These are phyloP conservation scores for Haliclona indistincta DNA, from an alignment of 37 sponge, comb jelly and placozoan genomes.

Conservation along the genomic window DNA sequence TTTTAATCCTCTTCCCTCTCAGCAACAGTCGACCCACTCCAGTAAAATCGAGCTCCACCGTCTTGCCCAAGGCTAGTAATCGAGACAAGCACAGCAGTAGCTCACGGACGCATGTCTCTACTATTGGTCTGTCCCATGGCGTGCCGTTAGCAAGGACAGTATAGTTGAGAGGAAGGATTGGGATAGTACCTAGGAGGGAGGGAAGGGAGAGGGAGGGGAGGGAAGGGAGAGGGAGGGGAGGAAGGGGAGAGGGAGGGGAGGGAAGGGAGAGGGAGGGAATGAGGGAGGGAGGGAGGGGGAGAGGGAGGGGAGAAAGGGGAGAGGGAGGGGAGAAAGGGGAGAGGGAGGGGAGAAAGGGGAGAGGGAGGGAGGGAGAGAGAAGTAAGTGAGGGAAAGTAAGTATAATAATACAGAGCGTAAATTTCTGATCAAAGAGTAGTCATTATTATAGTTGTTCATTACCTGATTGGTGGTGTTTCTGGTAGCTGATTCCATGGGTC, in stretches of 20 bases:
- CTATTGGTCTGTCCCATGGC: slow-evolving; percentile 61
- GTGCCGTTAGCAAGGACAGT: slow-evolving; percentile 68
- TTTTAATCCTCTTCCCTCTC: slow-evolving; percentile 65
- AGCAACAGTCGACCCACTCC: slow-evolving; percentile 72
- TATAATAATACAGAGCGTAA: neutral
- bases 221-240: neutral
- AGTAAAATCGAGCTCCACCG: slow-evolving; percentile 58
- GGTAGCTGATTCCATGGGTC: slow-evolving; percentile 58
- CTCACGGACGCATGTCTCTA: slow-evolving; percentile 79
- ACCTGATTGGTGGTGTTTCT: slow-evolving; percentile 42
- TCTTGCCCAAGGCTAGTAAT: slow-evolving; percentile 28
- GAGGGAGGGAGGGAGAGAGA: slow-evolving; percentile 8
- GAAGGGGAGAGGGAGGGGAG: neutral
- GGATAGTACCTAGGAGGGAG: slow-evolving; percentile 66
- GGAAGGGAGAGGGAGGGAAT: neutral
- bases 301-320: neutral
- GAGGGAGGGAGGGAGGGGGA: slow-evolving; percentile 4
- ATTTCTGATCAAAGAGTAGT: neutral
- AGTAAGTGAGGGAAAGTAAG: slow-evolving; percentile 7
- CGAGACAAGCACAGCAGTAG: slow-evolving; percentile 62
- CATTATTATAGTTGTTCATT: neutral
- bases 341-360: slow-evolving; percentile 27
- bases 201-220: neutral
- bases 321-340: neutral
- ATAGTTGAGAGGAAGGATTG: slow-evolving; percentile 78